These are phyloP conservation scores for Bergia puertoricense DNA, from an alignment of 92 coral and sea anemone species.

Conservation along the genomic window DNA sequence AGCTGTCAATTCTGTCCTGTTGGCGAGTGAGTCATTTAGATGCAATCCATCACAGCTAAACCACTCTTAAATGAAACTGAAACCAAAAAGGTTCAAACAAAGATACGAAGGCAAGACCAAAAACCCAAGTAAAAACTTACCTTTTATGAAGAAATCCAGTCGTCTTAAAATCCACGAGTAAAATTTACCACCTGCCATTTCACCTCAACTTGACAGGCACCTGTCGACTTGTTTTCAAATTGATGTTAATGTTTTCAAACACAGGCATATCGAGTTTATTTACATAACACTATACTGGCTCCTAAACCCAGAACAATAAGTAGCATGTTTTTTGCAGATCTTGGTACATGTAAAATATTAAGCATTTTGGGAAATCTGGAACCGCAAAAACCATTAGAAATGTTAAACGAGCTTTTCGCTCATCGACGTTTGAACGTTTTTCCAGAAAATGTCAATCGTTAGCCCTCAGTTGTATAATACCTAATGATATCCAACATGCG, in stretches of 20 bases:
- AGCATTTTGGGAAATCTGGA: not conserved
- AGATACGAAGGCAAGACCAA: not conserved
- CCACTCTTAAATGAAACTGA: no score
- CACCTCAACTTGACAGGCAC: slow-evolving; percentile 17
- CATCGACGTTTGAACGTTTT: no score
- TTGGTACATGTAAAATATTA: no score
- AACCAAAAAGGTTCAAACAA: not conserved
- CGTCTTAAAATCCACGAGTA: not conserved
- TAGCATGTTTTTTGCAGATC: not conserved
- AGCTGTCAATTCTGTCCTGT: not conserved
- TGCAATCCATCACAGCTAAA: not conserved
- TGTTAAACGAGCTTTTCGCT: no score
- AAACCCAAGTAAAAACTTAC: not conserved
- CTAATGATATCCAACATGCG: no score
- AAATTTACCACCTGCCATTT: slow-evolving; percentile 5
- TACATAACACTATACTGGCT: not conserved
- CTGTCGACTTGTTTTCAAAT: not conserved
- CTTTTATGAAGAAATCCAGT: not conserved
- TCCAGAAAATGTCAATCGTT: no score
- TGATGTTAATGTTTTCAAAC: not conserved
- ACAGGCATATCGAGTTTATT: not conserved
- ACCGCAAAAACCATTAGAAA: not conserved
- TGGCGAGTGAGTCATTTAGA: not conserved
- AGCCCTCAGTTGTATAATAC: no score
- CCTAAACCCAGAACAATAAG: not conserved